These are phyloP conservation scores for Pyralis farinalis DNA, from an alignment of 2,888 invertebrate species.

Conservation along the genomic window DNA sequence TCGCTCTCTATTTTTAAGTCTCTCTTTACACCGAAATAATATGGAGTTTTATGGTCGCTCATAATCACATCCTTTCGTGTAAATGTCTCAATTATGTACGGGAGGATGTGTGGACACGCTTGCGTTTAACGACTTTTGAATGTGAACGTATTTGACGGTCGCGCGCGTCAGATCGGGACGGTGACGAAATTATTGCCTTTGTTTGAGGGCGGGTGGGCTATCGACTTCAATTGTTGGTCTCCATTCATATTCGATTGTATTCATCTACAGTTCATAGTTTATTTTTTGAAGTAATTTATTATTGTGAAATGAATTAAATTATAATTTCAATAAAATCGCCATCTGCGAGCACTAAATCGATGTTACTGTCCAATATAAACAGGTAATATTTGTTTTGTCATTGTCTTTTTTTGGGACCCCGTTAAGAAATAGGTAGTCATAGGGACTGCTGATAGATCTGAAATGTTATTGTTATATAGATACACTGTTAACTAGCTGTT, in stretches of 20 bases:
- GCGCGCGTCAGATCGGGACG: too few relatives aligned
- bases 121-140: slow-evolving; percentile 57
- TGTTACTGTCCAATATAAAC: too few relatives aligned
- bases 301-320: too few relatives aligned
- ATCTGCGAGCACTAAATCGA: too few relatives aligned
- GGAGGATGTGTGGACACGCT: slow-evolving; percentile 69
- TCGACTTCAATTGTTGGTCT: slow-evolving; percentile 8
- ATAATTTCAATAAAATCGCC: too few relatives aligned
- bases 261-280: background rate
- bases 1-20: slow-evolving; percentile 55
- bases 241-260: background rate
- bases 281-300: too few relatives aligned
- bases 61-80: slow-evolving; percentile 77
- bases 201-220: slow-evolving; percentile 18
- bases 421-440: too few relatives aligned
- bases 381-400: too few relatives aligned
- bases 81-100: slow-evolving; percentile 77
- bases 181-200: slow-evolving; percentile 51
- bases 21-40: slow-evolving; percentile 53
- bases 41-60: slow-evolving; percentile 65
- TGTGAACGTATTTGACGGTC: slow-evolving; percentile 50
- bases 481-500: too few relatives aligned
- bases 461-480: too few relatives aligned
- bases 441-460: too few relatives aligned
- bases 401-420: too few relatives aligned